Base-by-base conservation (phyloP, 2,113 vertebrate species). In the Tragelaphus scriptus region DNA sequence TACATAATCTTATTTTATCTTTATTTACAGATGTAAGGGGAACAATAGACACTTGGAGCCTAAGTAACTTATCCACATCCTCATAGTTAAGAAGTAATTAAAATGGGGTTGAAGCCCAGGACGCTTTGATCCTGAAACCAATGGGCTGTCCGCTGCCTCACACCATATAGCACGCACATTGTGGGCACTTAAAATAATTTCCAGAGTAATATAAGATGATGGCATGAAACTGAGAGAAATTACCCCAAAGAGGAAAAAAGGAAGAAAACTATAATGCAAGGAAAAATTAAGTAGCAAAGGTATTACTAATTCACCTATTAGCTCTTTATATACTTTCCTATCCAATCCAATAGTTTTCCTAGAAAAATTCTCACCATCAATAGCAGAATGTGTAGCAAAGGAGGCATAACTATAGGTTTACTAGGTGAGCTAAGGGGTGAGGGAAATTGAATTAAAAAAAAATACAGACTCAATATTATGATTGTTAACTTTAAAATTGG, bases 1-100 rank as follows among this genome's bases (percentile, higher is more conserved):
- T 81, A 28, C 5, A 88, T n/a, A 44, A 93, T 85, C 79, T 92
- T 94, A 96, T 56, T 94, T 96, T 85, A 93, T 82, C 58, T 92
- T 96, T 88, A 93, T 75, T 95, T 85, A 91, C 6, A 84, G 68
- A 77, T 79, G 36, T 36, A 44, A 84, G 32, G 14, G 21, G 5
- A 95, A 97, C 93, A 26, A 56, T 91, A 91, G 36, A 58, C 25
- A 88, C 81, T 65, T 56, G 47, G 81, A 92, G 19, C 12, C 49
- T 65, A 63, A 85, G 25, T 82, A 59, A 90, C n/a, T 81, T 93
- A 81, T 13, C n/a, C 36, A 91, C 47, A 75, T 30, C 32, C 26
- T 47, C n/a, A 55, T 49, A 56, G 40, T 87, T 77, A 86, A 56
- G 19, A 94, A 84, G 30, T 59, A 44, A 81, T 15, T 86, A 71